Conservation (phyloP, 2,797 vertebrate species). For the Protosalanx chinensis region DNA sequence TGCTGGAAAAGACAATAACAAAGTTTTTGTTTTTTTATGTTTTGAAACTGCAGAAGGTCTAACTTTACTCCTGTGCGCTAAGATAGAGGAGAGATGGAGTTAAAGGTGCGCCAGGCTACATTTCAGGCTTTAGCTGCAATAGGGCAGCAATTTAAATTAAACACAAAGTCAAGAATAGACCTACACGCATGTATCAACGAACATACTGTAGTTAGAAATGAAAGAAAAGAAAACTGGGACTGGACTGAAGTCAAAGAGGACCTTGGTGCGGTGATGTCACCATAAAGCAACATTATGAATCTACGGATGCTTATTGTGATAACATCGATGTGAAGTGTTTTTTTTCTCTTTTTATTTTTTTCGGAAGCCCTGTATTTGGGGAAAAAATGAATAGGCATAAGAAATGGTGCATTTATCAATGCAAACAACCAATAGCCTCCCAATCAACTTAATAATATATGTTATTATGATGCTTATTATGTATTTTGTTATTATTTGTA, state of each 20-base stretch:
- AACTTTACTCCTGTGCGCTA: neutral
- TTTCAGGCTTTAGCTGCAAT: no score
- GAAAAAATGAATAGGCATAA: slow-evolving; percentile 90
- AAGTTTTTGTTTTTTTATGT: neutral
- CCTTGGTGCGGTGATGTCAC: neutral
- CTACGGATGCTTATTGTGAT: no score
- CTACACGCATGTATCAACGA: neutral
- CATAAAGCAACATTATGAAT: neutral
- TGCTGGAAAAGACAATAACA: neutral
- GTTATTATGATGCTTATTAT: neutral
- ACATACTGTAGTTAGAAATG: neutral
- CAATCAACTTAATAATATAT: slow-evolving; percentile 64
- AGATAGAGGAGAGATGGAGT: neutral
- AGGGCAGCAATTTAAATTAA: no score
- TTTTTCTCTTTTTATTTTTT: slow-evolving; percentile 38
- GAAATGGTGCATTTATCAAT: slow-evolving; percentile 75
- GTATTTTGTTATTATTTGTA: neutral
- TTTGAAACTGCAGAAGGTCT: neutral
- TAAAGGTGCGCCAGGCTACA: no score
- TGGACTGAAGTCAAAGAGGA: neutral
- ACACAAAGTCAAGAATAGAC: no score
- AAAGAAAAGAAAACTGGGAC: slow-evolving; percentile 9
- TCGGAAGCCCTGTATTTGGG: slow-evolving; percentile 89
- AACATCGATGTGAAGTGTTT: no score
- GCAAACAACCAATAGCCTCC: slow-evolving; percentile 84